Base-by-base conservation (phyloP, 2,113 vertebrate species). In the Lophotis ruficrista region DNA sequence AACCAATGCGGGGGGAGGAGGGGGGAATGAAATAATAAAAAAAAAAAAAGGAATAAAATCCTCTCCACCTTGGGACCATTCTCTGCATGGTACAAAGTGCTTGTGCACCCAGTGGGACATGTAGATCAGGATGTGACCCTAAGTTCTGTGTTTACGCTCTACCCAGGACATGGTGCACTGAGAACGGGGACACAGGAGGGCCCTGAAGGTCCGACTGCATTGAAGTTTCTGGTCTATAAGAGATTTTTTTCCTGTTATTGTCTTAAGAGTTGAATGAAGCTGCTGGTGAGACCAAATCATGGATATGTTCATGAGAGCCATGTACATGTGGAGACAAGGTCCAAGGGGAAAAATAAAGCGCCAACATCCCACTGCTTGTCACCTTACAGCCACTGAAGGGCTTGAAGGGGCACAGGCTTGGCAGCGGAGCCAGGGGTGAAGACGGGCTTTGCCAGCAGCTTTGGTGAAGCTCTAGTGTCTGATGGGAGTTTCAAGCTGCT, bases 41-140 rank as follows among this genome's bases (percentile, higher is more conserved):
- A 71, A 27, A 60, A 50, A 70, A 50, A 87, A 84, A 84, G 66
- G 79, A 48, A 62, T 77, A 51, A 91, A 96, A 57, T 28, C 61
- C 54, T 85, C 24, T 73, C 65, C n/a, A 45, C n/a, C 69, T 66
- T 87, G 69, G 37, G 60, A 45, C 13, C 45, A 7, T 90, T 69
- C 50, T 85, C 41, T 76, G 58, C 58, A 2, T 30, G 31, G 19
- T 48, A 78, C 83, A 58, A 91, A 79, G 61, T 47, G 72, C 22
- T 17, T 21, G 33, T 83, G 80, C 60, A 31, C 50, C 88, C 51
- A 14, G 7, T 7, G 62, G 85, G 56, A 68, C 6, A 0, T 14
- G 57, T 12, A 47, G 65, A 30, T 43, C 10, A 38, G 76, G 65
- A 45, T 65, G 38, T 53, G 84, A 66, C 35, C 54, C 35, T 17